phyloP scores from a whole-genome alignment of 2,113 vertebrate genomes.

The Salvator merianae region DNA sequence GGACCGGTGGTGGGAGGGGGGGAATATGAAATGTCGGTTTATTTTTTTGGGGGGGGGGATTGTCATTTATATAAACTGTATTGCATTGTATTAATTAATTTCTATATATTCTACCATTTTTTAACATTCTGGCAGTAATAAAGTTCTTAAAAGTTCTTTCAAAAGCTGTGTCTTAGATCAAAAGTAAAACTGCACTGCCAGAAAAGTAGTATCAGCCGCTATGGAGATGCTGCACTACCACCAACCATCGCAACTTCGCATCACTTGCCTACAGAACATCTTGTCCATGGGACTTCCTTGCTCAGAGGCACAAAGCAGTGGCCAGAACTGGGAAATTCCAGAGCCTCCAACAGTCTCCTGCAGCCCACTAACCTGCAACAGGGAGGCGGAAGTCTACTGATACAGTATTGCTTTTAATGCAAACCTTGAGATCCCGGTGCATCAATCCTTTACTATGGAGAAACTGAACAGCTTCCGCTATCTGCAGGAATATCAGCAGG shows the following conservation, averaged over 20 bases:
- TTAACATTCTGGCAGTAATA: no score
- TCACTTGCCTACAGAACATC: background rate
- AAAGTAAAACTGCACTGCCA: background rate
- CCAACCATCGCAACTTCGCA: background rate
- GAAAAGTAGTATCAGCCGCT: background rate
- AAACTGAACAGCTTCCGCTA: slow-evolving; percentile 94
- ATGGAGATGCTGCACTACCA: background rate
- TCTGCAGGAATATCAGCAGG: slow-evolving; percentile 95
- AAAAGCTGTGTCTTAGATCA: background rate
- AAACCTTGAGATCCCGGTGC: slow-evolving; percentile 98
- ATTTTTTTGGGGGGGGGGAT: no score
- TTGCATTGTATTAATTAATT: no score
- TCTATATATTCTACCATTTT: no score
- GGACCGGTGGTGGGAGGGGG: no score
- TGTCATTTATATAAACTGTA: no score
- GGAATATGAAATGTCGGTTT: no score
- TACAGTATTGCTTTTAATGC: slow-evolving; percentile 30
- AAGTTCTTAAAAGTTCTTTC: background rate
- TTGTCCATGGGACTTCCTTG: background rate
- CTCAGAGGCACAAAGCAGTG: background rate
- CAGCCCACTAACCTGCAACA: background rate
- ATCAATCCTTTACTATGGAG: slow-evolving; percentile 96
- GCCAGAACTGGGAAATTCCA: background rate
- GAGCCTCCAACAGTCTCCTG: background rate
- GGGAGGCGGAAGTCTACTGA: background rate